Conservation (phyloP, 2,113 vertebrate species). For the Colistium nudipinnis region DNA sequence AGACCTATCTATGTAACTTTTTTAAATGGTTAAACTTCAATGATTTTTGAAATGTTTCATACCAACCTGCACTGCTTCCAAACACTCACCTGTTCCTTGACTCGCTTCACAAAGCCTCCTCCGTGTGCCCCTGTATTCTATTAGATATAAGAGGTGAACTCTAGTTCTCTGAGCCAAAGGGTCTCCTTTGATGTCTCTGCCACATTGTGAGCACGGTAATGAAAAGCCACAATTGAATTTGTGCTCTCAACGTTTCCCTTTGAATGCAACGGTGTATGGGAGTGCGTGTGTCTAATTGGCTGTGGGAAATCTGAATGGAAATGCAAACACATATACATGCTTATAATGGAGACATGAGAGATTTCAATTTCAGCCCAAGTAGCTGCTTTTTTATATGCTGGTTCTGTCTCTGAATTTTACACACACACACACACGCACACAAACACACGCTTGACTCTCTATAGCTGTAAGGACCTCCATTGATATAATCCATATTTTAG, state of each 20-base stretch:
- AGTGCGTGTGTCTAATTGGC: conserved; percentile 22
- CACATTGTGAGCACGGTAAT: conserved; percentile 49
- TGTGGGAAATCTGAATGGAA: conserved; percentile 8
- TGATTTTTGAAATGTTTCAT: not conserved
- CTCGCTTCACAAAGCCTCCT: not conserved
- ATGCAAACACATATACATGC: not conserved
- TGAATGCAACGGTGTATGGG: conserved; percentile 45
- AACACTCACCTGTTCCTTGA: conserved; percentile 24
- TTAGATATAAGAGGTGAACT: conserved; percentile 33
- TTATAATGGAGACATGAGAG: not conserved
- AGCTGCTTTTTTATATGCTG: not conserved
- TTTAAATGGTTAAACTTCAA: too few relatives aligned
- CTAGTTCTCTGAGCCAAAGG: conserved; percentile 39
- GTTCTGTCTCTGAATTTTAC: not conserved
- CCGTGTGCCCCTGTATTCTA: conserved; percentile 28
- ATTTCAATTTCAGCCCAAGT: not conserved
- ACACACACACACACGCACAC: not conserved
- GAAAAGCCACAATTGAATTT: conserved; percentile 37
- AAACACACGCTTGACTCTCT: too few relatives aligned
- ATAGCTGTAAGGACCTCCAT: too few relatives aligned
- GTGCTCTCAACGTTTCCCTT: conserved; percentile 49
- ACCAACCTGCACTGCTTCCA: conserved; percentile 4
- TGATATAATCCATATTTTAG: too few relatives aligned
- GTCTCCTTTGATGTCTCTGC: conserved; percentile 52
- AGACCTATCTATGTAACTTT: too few relatives aligned